Evolutionary conservation across 1,140 invertebrate species (phyloP).

Genomic region (Bombus soroeensis): DNA sequence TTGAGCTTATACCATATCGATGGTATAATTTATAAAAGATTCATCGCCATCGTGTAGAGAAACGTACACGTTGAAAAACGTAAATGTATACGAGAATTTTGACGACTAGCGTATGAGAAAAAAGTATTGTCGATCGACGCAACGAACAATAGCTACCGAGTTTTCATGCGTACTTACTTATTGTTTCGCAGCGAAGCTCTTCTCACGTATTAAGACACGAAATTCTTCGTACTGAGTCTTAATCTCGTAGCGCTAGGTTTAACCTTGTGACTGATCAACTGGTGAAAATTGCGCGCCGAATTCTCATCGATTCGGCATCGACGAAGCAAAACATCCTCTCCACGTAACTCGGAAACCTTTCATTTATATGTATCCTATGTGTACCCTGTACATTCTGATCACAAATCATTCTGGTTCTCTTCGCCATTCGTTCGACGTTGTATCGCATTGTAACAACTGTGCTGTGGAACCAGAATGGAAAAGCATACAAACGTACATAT

Average conservation of each 20-base stretch:
- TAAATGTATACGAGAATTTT: background rate
- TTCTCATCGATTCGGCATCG: slow-evolving; percentile 19
- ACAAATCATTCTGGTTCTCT: background rate
- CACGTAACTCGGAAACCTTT: slow-evolving; percentile 3
- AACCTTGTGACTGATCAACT: slow-evolving; percentile 48
- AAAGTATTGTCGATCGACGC: slow-evolving; percentile 16
- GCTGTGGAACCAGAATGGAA: background rate
- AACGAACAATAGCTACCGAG: background rate
- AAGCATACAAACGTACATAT: background rate
- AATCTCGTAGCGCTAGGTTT: slow-evolving; percentile 41
- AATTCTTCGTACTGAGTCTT: background rate
- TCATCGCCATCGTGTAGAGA: too few species aligned
- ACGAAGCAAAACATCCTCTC: slow-evolving; percentile 6
- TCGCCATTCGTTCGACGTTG: background rate
- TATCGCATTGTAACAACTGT: background rate
- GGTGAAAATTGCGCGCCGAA: slow-evolving; percentile 20
- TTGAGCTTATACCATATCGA: too few species aligned
- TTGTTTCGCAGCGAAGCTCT: slow-evolving; percentile 12
- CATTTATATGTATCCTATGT: slow-evolving; percentile 16
- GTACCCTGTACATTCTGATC: background rate
- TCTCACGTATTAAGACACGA: slow-evolving; percentile 6
- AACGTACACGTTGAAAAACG: too few species aligned
- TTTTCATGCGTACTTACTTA: slow-evolving; percentile 1
- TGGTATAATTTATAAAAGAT: too few species aligned
- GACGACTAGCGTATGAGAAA: too few species aligned